Evolutionary conservation across 2,113 vertebrate genomes (phyloP), one percentile per base, ranked within the genome.

Genomic region (Serinus canaria): DNA sequence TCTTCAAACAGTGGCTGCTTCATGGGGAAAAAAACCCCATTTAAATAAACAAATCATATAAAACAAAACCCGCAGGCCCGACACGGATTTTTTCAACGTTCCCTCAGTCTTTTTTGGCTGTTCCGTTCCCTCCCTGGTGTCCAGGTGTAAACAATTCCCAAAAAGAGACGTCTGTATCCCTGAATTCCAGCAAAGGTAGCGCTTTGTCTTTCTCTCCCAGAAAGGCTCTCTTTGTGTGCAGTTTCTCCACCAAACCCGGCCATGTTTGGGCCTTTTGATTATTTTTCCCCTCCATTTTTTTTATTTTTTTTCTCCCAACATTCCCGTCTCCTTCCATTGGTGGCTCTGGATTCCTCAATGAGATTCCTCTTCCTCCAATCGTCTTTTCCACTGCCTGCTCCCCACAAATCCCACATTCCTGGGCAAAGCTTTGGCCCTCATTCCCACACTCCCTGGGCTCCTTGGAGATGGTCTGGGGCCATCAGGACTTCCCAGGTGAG

Each of bases 81-180:
- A 17, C 74, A 6, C 4, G 1, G 90, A 55, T 88, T 95, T 94
- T 92, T 92, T 85, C 96, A 97, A 92, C 67, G 95, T 95, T 93
- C 77, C 96, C 93, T 96, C 95, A 93, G 96, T 95, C 96, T 89
- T 68, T 94, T 86, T 96, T 96, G 97, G 96, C 96, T 46, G 81
- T 85, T 95, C 86, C 39, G 20, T 93, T 86, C 83, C 68, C 81
- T 96, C 95, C 95, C 92, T 47, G 92, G 92, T 94, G 93, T 95
- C 95, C 90, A 94, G 96, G 94, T 96, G 96, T 97, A 96, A 97
- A 97, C 95, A 97, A 97, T 96, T 95, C 96, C 96, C 96, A 76
- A 94, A 97, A 96, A 97, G 95, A 92, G 94, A 30, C 28, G 60
- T 92, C 95, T 97, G 93, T 94, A 3, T 94, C 94, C 96, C 66